Percentiles rank a stretch among this genome's conserved stretches.
These are phyloP conservation scores for Diadophis punctatus DNA, from an alignment of 2,113 vertebrate genomes.

Conservation along the genomic window DNA sequence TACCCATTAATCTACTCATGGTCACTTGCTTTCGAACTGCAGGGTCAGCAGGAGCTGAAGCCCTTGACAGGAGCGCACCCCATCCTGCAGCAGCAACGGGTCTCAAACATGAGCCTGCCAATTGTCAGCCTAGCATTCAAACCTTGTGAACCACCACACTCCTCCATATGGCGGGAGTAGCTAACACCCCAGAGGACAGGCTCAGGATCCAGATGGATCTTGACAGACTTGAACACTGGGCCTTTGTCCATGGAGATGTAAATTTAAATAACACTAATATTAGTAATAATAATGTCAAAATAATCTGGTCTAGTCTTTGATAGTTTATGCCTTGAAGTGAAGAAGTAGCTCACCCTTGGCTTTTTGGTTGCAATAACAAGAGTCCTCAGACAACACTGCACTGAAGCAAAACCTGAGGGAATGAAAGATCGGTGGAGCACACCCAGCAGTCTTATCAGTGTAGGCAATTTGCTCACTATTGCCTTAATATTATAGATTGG, in stretches of 20 bases:
- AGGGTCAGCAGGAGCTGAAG: background rate
- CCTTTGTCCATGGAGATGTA: background rate
- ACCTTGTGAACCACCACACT: background rate
- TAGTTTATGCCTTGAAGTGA: background rate
- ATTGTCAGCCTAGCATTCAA: background rate
- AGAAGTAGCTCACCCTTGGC: background rate
- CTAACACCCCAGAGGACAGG: too few species aligned
- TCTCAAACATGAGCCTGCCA: background rate
- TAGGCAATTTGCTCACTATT: background rate
- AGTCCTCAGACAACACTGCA: background rate
- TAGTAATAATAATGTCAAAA: background rate
- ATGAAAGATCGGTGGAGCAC: background rate
- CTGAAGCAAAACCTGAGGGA: background rate
- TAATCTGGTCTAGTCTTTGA: background rate
- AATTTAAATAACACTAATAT: background rate
- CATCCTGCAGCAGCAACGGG: background rate
- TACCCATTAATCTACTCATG: background rate
- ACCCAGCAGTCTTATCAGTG: background rate
- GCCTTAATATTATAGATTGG: background rate
- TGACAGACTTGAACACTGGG: too few species aligned
- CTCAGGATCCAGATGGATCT: too few species aligned
- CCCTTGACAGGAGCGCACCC: background rate
- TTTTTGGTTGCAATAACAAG: background rate
- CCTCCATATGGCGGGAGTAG: too few species aligned
- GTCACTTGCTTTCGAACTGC: background rate